Conservation (phyloP, 2,888 invertebrate genomes). For the Iselma pallidipennis region DNA sequence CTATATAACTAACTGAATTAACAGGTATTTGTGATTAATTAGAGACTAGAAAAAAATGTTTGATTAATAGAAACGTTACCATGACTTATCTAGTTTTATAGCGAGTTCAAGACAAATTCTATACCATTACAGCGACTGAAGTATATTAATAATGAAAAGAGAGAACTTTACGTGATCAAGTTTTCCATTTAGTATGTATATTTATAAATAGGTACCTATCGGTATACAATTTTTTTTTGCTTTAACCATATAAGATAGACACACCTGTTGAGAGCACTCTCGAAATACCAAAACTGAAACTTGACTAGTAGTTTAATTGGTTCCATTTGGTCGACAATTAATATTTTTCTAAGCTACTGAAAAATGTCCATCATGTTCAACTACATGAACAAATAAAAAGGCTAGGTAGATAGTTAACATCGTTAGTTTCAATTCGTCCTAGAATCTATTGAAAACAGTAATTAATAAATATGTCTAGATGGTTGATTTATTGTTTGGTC, state of each 20-base stretch:
- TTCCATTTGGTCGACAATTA: not conserved
- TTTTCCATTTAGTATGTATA: slow-evolving; percentile 12
- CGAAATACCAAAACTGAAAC: slow-evolving; percentile 1
- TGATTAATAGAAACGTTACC: not conserved
- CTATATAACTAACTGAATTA: too few species aligned
- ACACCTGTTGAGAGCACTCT: slow-evolving; percentile 17
- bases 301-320: not conserved
- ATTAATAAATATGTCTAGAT: slow-evolving; percentile 2
- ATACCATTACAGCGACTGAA: slow-evolving; percentile 7
- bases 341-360: not conserved
- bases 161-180: slow-evolving; percentile 6
- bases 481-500: slow-evolving; percentile 8
- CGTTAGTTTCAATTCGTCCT: not conserved
- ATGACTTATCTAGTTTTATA: not conserved
- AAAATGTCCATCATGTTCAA: slow-evolving; percentile 2
- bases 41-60: not conserved
- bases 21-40: too few species aligned
- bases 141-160: slow-evolving; percentile 16
- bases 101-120: slow-evolving; percentile 12
- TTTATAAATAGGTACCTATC: too few species aligned
- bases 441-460: slow-evolving; percentile 13
- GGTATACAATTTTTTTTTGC: slow-evolving; percentile 15
- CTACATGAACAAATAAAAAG: slow-evolving; percentile 3
- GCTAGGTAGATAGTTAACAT: slow-evolving; percentile 8
- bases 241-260: not conserved